These are phyloP conservation scores for Apantesis nais DNA, from an alignment of 2,888 invertebrate genomes.

Conservation along the genomic window DNA sequence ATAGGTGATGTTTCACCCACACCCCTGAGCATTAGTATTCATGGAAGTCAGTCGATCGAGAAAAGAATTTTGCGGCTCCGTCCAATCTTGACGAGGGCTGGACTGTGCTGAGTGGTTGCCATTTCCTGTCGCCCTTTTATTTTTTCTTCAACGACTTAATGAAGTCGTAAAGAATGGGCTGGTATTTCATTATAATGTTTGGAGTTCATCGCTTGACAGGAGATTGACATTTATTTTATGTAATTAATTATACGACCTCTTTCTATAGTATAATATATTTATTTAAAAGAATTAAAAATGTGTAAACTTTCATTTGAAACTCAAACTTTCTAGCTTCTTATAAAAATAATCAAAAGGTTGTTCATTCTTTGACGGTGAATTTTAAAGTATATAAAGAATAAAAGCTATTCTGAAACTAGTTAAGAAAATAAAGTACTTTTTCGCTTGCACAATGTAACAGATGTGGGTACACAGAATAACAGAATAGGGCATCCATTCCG, in stretches of 20 bases:
- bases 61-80: conserved; percentile 79
- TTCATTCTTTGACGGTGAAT: neutral
- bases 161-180: conserved; percentile 77
- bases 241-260: neutral
- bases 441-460: conserved; percentile 45
- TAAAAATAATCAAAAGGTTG: conserved; percentile 4
- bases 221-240: conserved; percentile 8
- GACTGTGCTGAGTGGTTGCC: conserved; percentile 76
- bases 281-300: neutral
- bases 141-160: conserved; percentile 80
- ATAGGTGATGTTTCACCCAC: conserved; percentile 65
- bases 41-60: conserved; percentile 82
- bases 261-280: neutral
- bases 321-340: neutral
- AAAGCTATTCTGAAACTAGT: conserved; percentile 42
- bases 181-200: conserved; percentile 78
- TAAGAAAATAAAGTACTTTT: conserved; percentile 50
- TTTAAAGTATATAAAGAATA: conserved; percentile 23
- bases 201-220: conserved; percentile 62
- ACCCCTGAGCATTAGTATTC: conserved; percentile 80
- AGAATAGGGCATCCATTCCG: conserved; percentile 59
- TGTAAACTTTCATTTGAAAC: neutral
- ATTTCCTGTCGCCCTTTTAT: conserved; percentile 76
- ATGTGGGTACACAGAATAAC: conserved; percentile 51
- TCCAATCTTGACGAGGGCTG: conserved; percentile 75